A percentile compares a stretch with the other conserved stretches of the same genome.
These are phyloP conservation scores for Pogoniulus pusillus DNA, from an alignment of 2,797 vertebrate genomes.

Conservation along the genomic window DNA sequence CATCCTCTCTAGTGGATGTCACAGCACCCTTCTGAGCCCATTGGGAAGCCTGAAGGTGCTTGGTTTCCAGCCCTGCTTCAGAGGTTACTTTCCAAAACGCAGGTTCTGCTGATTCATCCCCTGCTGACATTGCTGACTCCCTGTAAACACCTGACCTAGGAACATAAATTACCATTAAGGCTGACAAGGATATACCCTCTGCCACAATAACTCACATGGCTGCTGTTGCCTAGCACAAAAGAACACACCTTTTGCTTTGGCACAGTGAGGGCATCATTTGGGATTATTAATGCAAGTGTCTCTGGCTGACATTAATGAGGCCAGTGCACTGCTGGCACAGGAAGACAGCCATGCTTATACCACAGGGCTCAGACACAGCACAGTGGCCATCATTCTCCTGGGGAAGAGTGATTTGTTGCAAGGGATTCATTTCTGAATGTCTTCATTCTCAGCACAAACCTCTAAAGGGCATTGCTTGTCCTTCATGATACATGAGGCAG, in stretches of 20 bases:
- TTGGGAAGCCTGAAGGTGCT: background rate
- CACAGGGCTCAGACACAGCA: background rate
- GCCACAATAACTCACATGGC: background rate
- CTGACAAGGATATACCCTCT: constrained; percentile 62
- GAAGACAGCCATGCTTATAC: background rate
- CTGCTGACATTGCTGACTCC: constrained; percentile 29
- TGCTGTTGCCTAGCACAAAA: constrained; percentile 16
- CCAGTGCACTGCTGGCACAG: background rate
- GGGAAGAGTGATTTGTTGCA: background rate
- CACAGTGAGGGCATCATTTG: background rate
- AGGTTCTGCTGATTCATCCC: constrained; percentile 61
- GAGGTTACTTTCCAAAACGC: constrained; percentile 21
- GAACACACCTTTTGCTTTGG: constrained; percentile 37
- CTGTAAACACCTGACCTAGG: constrained; percentile 26
- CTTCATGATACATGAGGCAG: background rate
- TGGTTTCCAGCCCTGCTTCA: background rate
- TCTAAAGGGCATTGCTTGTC: background rate
- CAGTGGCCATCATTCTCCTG: background rate
- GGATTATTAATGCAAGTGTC: background rate
- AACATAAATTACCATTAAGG: constrained; percentile 51
- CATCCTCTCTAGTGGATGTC: background rate
- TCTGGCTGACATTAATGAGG: background rate
- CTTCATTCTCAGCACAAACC: background rate
- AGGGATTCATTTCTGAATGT: background rate
- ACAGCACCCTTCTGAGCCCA: background rate